Base-by-base conservation (phyloP, 2,888 invertebrate genomes). In the Thelaira solivaga region DNA sequence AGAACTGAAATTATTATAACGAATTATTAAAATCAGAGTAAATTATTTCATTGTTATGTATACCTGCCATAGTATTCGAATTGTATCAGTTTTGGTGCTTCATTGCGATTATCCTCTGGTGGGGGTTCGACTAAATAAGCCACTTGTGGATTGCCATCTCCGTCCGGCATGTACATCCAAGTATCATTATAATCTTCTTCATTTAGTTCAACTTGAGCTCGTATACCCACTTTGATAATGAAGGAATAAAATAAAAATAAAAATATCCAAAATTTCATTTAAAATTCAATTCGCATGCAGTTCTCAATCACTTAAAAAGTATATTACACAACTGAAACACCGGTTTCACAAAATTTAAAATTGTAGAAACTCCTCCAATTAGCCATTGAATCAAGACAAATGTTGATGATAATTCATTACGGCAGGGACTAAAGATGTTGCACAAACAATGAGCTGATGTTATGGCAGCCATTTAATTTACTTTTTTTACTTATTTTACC, bases 161-260 rank as follows among this genome's bases (percentile, higher is more conserved):
- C 89, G 81, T 89, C 88, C 16, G 89, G 87, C 88, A 89, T 89
- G 69, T 89, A 89, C 51, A 89, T 86, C 89, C 89, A 89, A 5
- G 89, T 89, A 68, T 83, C 85, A 43, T 87, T 89, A 80, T 89
- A 89, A 65, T 88, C 86, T 71, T 88, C 86, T 69, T 89, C 87
- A 34, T 81, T 86, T 10, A 88, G 71, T 18, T 83, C 85, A 36
- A 88, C 84, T 67, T 88, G 85, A 6, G 84, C 83, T 4, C 87
- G 84, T 73, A 86, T 83, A 41, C 87, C 86, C 82, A 86, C 86
- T 86, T 61, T 8, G 62, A 69, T 24, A 16, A 61, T 18, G 11
- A 59, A 59, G 4, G n/a, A n/a, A n/a, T n/a, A n/a, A n/a, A n/a
- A n/a, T n/a, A n/a, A n/a, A n/a, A n/a, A n/a, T 22, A 53, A 8